phyloP scores from a whole-genome alignment of 1,140 invertebrate genomes.

The Macrocentrus cingulum region DNA sequence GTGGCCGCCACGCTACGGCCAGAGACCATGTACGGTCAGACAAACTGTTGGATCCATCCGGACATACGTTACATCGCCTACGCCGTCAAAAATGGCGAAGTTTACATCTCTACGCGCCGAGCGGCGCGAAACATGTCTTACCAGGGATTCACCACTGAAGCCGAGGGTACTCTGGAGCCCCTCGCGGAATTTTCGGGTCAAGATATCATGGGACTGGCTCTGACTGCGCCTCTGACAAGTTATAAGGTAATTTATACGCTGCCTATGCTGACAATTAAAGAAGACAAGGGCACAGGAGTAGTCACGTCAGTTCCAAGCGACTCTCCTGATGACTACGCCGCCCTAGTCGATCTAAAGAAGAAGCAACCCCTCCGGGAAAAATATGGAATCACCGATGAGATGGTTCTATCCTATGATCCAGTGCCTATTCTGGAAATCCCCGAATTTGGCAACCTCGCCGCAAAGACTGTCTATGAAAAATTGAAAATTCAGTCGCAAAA shows the following conservation, averaged over 20 bases:
- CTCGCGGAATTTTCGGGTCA: slow-evolving; percentile 73
- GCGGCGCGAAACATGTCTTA: slow-evolving; percentile 95
- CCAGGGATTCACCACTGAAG: slow-evolving; percentile 86
- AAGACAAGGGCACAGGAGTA: slow-evolving; percentile 96
- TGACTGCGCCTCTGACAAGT: slow-evolving; percentile 82
- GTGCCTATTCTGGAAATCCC: slow-evolving; percentile 92
- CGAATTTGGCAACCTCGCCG: slow-evolving; percentile 83
- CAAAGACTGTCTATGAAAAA: slow-evolving; percentile 82
- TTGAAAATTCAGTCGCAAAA: slow-evolving; percentile 98
- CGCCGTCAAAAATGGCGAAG: slow-evolving; percentile 65
- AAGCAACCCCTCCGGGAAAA: slow-evolving; percentile 92
- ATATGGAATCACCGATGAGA: slow-evolving; percentile 89
- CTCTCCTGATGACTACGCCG: slow-evolving; percentile 98
- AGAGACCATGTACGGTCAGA: slow-evolving; percentile 99
- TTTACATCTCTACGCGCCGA: slow-evolving; percentile 86
- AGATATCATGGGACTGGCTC: slow-evolving; percentile 76
- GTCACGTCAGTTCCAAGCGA: slow-evolving; percentile 99
- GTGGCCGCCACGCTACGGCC: slow-evolving; percentile 97
- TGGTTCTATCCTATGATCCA: slow-evolving; percentile 84
- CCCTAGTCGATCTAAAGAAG: slow-evolving; percentile 92
- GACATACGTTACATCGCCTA: slow-evolving; percentile 93
- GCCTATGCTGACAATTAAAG: slow-evolving; percentile 97
- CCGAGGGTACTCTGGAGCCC: slow-evolving; percentile 78
- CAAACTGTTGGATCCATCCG: slow-evolving; percentile 97
- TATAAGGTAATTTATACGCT: slow-evolving; percentile 88